Evolutionary conservation across 2,113 vertebrate genomes (phyloP).

Genomic region (Sialia sialis): DNA sequence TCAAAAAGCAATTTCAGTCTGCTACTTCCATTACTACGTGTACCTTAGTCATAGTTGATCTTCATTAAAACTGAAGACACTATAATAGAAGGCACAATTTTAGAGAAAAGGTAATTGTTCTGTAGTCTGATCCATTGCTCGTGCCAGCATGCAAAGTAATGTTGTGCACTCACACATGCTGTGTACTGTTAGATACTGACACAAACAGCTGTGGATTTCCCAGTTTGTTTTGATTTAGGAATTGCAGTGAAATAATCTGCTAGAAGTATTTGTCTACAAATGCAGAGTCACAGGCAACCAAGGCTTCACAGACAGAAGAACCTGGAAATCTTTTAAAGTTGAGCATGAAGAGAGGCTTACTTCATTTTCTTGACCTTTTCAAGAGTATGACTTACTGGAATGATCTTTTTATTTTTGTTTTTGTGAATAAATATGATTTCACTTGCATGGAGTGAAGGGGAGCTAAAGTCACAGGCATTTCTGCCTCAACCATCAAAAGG

Average conservation of each 20-base stretch:
- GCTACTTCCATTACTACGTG: neutral
- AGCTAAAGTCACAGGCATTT: neutral
- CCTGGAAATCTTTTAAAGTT: neutral
- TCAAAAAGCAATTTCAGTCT: neutral
- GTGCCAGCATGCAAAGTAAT: neutral
- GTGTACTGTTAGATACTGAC: neutral
- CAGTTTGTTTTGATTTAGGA: conserved; percentile 27
- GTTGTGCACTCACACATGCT: neutral
- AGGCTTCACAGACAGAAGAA: neutral
- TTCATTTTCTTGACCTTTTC: neutral
- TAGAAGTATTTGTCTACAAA: neutral
- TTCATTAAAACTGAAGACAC: conserved; percentile 23
- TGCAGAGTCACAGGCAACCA: neutral
- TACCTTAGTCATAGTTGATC: conserved; percentile 6
- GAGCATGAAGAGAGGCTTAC: neutral
- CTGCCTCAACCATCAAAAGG: neutral
- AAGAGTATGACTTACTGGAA: neutral
- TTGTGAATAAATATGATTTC: neutral
- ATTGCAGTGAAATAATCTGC: neutral
- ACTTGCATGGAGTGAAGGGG: neutral
- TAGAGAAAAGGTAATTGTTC: conserved; percentile 6
- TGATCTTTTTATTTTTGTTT: neutral
- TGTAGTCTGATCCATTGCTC: neutral
- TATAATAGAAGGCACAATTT: neutral
- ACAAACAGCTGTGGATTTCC: neutral